Base-by-base conservation (phyloP, 2,888 invertebrate species). In the Ecliptopera silaceata region DNA sequence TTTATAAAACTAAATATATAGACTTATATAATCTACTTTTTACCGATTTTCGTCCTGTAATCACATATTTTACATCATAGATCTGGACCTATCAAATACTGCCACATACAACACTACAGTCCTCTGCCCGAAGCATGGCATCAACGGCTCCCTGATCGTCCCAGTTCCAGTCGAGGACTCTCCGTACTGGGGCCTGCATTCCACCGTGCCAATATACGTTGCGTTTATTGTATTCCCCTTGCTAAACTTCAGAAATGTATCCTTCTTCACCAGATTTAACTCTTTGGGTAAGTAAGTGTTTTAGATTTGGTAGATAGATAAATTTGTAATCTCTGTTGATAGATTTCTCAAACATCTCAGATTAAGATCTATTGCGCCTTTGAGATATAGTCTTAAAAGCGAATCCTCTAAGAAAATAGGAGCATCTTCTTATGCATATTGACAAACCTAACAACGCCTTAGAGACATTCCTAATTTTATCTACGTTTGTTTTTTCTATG, bases 261-360 rank as follows among this genome's bases (percentile, higher is more conserved):
- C 97, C 0, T 97, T 98, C 77, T 98, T 98, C 83, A 97, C 97
- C 10, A 97, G 96, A 82, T 97, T 98, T 75, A 98, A 97, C 83
- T 96, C 97, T 49, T 86, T 97, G 56, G 97, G 97, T 96, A 84
- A 92, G 93, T 79, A 26, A 8, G 43, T 29, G 5, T 13, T 31
- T 18, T 39, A n/a, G n/a, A n/a, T n/a, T n/a, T n/a, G n/a, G n/a
- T n/a, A n/a, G n/a, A n/a, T n/a, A n/a, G n/a, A n/a, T n/a, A n/a
- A n/a, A n/a, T n/a, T 4, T 12, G 13, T 12, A 1, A 34, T 4
- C 34, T 6, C 12, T 26, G 22, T 22, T 22, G 2, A 8, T 26
- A 8, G 26, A 8, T 26, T 26, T 6, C 1, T 26, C 8, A 1
- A 26, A 26, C 8, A 8, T 26, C 26, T 26, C 26, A 6, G 22